Conservation (phyloP, 2,888 invertebrate species). For the Sipha maydis region DNA sequence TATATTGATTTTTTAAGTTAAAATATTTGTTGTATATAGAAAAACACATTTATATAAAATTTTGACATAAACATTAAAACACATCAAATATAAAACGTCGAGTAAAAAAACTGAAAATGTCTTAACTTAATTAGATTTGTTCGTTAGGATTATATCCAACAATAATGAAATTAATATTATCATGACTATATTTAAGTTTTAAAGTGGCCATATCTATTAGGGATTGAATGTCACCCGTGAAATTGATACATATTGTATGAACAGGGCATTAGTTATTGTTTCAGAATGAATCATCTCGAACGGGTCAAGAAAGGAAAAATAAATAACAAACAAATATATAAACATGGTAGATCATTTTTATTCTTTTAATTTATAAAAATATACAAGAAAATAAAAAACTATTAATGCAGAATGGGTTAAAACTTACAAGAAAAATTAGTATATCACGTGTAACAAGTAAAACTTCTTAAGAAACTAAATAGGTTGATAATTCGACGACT, state of each 20-base stretch:
- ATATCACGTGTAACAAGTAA: background rate
- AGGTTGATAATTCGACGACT: background rate
- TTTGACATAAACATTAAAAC: background rate
- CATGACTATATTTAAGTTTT: background rate
- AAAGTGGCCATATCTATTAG: background rate
- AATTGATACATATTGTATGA: background rate
- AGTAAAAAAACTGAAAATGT: background rate
- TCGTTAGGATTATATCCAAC: background rate
- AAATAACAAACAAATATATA: background rate
- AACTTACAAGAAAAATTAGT: too few relatives aligned
- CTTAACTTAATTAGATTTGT: background rate
- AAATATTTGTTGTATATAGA: background rate
- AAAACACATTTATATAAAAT: background rate
- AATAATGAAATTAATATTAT: background rate
- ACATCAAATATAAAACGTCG: background rate
- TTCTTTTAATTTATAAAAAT: background rate
- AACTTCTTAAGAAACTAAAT: background rate
- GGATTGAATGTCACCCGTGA: background rate
- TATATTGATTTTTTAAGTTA: too few relatives aligned
- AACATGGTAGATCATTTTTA: background rate
- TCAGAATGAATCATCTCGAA: background rate
- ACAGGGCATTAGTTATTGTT: background rate
- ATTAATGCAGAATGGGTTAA: too few relatives aligned
- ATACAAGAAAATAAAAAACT: background rate
- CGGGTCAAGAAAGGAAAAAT: background rate